These are phyloP conservation scores for Platichthys stellatus DNA, from an alignment of 2,113 vertebrate genomes.

Conservation along the genomic window DNA sequence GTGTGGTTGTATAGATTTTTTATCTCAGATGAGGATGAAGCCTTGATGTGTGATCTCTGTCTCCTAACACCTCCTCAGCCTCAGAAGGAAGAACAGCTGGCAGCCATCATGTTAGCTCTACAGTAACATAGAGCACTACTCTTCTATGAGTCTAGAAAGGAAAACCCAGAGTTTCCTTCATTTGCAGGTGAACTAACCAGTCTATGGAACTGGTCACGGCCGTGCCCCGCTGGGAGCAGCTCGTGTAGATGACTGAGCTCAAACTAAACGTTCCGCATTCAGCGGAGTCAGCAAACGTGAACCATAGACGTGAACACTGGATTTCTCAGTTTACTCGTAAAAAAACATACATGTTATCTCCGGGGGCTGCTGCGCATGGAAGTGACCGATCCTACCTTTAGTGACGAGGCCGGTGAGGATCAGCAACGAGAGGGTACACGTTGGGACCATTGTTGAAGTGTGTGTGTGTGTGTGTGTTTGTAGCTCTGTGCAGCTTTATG, in stretches of 20 bases:
- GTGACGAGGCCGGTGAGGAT: constrained; percentile 1
- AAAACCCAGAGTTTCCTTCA: too few species aligned
- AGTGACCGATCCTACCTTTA: constrained; percentile 52
- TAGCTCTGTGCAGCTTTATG: neutral
- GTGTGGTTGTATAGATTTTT: too few species aligned
- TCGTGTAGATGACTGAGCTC: neutral
- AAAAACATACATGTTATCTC: neutral
- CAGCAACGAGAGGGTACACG: neutral
- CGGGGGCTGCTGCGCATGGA: neutral
- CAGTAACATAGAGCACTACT: too few species aligned
- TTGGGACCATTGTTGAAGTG: constrained; percentile 46
- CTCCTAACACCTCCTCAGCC: too few species aligned
- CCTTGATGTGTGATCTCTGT: too few species aligned
- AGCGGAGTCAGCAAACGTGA: neutral
- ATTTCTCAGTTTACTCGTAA: neutral
- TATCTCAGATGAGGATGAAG: too few species aligned
- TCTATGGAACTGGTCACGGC: too few species aligned
- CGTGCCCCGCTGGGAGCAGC: too few species aligned
- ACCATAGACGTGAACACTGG: neutral
- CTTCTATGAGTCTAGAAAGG: too few species aligned
- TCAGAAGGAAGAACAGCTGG: too few species aligned
- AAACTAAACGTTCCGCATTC: neutral
- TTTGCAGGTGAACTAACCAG: too few species aligned
- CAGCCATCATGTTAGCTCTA: too few species aligned
- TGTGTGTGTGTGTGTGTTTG: neutral